Conservation (phyloP, 2,113 vertebrate species). For the Ahaetulla prasina region DNA sequence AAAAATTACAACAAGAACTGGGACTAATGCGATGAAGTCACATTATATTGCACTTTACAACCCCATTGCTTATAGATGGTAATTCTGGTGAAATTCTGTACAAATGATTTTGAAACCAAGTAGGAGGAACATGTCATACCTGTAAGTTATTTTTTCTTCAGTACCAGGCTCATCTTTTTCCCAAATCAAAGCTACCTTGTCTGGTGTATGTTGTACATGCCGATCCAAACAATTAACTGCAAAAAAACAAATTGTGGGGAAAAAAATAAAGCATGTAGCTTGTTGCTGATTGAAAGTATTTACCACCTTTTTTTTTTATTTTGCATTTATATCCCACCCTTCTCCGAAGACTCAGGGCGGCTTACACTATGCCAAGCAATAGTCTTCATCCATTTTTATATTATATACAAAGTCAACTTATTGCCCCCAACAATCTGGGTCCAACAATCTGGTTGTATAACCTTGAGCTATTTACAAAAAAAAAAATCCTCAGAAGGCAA, state of each 20-base stretch:
- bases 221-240: slow-evolving; percentile 93
- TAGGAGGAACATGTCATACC: slow-evolving; percentile 62
- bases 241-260: slow-evolving; percentile 46
- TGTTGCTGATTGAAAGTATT: background rate
- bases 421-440: too few species aligned
- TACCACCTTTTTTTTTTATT: too few species aligned
- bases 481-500: background rate
- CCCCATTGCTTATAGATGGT: background rate
- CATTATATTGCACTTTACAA: background rate
- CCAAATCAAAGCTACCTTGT: slow-evolving; percentile 91
- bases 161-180: slow-evolving; percentile 90
- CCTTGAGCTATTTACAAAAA: background rate
- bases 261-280: background rate
- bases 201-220: slow-evolving; percentile 77
- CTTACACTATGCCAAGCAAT: too few species aligned
- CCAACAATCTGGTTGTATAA: too few species aligned
- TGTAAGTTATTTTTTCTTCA: slow-evolving; percentile 86
- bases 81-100: background rate
- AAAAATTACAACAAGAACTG: background rate
- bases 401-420: too few species aligned
- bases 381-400: too few species aligned
- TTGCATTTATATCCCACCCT: too few species aligned
- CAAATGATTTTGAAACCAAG: rapidly evolving
- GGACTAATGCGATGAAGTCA: background rate
- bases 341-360: too few species aligned